These are phyloP conservation scores for Stichodactyla helianthus DNA, from an alignment of 64 coral and sea anemone genomes.

Conservation along the genomic window DNA sequence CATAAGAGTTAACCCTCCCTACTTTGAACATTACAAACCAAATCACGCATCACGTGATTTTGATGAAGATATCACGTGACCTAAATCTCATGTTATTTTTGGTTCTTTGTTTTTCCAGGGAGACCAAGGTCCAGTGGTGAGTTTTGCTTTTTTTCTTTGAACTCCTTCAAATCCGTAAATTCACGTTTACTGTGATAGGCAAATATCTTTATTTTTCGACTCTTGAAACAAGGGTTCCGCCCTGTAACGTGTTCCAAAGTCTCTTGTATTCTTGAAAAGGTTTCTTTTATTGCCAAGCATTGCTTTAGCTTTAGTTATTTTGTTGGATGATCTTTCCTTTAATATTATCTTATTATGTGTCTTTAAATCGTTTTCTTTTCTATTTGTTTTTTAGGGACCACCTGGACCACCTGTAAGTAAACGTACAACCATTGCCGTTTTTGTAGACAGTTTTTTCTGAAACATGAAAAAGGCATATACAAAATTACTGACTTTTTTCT, in stretches of 20 bases:
- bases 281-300: too few species aligned
- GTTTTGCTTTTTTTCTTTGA: not conserved
- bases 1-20: too few species aligned
- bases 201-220: too few species aligned
- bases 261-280: too few species aligned
- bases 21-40: too few species aligned
- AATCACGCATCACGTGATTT: not conserved
- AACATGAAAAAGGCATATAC: not conserved
- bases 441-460: not conserved
- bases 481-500: not conserved
- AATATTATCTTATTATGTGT: too few species aligned
- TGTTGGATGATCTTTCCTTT: too few species aligned
- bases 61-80: not conserved
- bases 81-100: not conserved
- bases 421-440: not conserved
- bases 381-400: constrained; percentile 52
- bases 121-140: constrained; percentile 57
- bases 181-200: too few species aligned
- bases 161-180: too few species aligned
- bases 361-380: constrained; percentile 2
- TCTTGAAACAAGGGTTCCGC: too few species aligned
- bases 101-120: constrained; percentile 29
- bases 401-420: constrained; percentile 78
- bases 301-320: too few species aligned
- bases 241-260: too few species aligned